Conservation (phyloP, 92 coral and sea anemone species). For the Parazoanthus darwini region DNA sequence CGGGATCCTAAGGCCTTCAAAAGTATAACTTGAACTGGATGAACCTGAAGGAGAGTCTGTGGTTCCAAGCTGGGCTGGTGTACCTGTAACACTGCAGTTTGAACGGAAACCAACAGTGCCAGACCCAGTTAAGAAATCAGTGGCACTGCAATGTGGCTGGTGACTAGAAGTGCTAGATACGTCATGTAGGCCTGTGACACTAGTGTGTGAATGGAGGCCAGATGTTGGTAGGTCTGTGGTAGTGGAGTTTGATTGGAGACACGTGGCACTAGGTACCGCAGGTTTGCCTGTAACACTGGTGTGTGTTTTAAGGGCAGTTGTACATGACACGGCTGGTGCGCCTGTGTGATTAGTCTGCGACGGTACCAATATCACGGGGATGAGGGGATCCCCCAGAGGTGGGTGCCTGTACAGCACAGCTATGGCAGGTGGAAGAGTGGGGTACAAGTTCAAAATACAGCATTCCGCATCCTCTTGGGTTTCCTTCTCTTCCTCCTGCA, state of each 20-base stretch:
- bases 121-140: not conserved
- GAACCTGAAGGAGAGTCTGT: not conserved
- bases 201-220: not conserved
- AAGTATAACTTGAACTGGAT: not conserved
- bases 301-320: not conserved
- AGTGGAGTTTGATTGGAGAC: not conserved
- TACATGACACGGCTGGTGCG: not conserved
- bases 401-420: slow-evolving; percentile 28
- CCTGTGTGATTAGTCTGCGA: not conserved
- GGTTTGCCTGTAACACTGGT: not conserved
- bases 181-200: not conserved
- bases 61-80: not conserved
- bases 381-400: slow-evolving; percentile 19
- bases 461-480: not conserved
- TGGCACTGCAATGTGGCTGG: too few species aligned
- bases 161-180: too few species aligned
- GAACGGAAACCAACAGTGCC: too few species aligned
- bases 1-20: slow-evolving; percentile 31
- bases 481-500: slow-evolving; percentile 19
- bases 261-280: not conserved
- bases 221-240: not conserved
- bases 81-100: too few species aligned
- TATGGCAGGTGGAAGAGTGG: not conserved
- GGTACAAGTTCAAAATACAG: slow-evolving; percentile 19
- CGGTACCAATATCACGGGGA: slow-evolving; percentile 11